Conservation (phyloP, 2,888 invertebrate species). For the Epistrophe eligans region DNA sequence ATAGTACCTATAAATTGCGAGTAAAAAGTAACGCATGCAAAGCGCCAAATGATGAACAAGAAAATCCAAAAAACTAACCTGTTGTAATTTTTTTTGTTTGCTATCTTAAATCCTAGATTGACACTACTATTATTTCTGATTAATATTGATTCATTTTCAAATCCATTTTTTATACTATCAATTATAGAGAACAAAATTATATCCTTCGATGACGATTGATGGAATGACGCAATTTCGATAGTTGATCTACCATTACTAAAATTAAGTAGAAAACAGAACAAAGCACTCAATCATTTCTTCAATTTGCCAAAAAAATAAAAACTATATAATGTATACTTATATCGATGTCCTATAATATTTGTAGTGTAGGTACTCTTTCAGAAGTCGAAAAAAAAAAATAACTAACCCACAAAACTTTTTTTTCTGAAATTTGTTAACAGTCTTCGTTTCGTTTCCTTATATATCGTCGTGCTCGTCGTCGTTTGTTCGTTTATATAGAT, state of each 20-base stretch:
- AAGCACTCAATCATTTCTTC: constrained; percentile 51
- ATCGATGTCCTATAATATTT: neutral
- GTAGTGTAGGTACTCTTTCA: neutral
- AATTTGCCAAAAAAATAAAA: constrained; percentile 16
- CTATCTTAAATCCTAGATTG: too few relatives aligned
- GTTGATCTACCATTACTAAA: constrained; percentile 37
- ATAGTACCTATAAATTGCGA: too few relatives aligned
- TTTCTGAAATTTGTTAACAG: constrained; percentile 36
- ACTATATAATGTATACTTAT: neutral
- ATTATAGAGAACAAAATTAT: neutral
- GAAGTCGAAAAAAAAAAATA: neutral
- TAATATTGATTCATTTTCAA: neutral
- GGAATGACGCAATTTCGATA: constrained; percentile 15
- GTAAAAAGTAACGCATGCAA: too few relatives aligned
- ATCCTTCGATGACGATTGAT: constrained; percentile 13
- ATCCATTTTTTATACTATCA: neutral
- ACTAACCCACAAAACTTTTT: constrained; percentile 19
- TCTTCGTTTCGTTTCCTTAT: neutral
- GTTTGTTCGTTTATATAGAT: constrained; percentile 3
- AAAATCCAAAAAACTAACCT: too few relatives aligned
- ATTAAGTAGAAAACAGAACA: constrained; percentile 38
- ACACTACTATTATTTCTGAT: neutral
- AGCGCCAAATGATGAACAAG: too few relatives aligned
- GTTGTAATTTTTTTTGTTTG: too few relatives aligned
- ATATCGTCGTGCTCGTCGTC: too few relatives aligned